Percentiles rank a stretch among this genome's conserved stretches.
phyloP scores from a whole-genome alignment of 2,797 vertebrate genomes.

The Ispidina picta region DNA sequence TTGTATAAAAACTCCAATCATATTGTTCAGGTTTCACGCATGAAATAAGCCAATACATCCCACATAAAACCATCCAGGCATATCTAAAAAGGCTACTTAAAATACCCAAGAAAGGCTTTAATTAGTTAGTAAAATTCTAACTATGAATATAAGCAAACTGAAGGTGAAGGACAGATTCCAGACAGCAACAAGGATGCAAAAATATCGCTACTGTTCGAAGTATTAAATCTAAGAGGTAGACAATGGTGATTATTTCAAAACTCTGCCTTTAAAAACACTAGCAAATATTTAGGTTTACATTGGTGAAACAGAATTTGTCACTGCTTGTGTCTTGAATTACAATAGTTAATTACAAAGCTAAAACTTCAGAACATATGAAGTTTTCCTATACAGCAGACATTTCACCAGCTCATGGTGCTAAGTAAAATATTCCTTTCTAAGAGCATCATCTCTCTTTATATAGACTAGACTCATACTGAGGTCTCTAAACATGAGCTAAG shows the following conservation, averaged over 20 bases:
- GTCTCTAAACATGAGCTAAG: neutral
- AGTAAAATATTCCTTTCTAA: neutral
- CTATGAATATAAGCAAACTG: neutral
- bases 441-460: neutral
- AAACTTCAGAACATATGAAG: neutral
- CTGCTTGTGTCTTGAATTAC: neutral
- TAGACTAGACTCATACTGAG: rapidly evolving
- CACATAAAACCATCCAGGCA: neutral
- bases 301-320: neutral
- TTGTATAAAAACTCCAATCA: neutral
- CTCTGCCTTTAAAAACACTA: neutral
- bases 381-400: neutral
- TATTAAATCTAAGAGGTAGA: neutral
- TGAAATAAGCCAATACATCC: neutral
- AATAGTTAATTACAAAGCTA: neutral
- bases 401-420: neutral
- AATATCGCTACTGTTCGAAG: neutral
- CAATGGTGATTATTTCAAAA: neutral
- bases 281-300: neutral
- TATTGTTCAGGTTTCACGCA: neutral
- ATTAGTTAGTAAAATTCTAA: neutral
- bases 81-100: neutral
- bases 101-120: neutral
- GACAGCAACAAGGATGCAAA: neutral
- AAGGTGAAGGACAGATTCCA: neutral